These are phyloP conservation scores for Thysanoteuthis rhombus DNA, from an alignment of 2,888 invertebrate genomes.

Conservation along the genomic window DNA sequence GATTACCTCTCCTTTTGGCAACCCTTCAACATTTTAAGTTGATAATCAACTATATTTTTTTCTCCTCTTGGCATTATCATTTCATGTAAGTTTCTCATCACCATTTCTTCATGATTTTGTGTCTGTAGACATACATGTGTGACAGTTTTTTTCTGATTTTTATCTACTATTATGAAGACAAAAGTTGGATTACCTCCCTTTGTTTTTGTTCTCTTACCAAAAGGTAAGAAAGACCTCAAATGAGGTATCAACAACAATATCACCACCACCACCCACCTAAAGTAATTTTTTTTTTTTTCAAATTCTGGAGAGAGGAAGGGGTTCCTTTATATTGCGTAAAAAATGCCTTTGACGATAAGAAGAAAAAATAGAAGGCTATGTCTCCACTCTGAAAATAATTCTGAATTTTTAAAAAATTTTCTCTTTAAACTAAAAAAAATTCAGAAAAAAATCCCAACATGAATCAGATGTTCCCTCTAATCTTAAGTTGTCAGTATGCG, in stretches of 20 bases:
- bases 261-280: background rate
- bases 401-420: too few relatives aligned
- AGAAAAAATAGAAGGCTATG: background rate
- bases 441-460: too few relatives aligned
- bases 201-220: background rate
- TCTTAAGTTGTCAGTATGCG: too few relatives aligned
- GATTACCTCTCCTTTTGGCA: too few relatives aligned
- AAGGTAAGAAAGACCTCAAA: background rate
- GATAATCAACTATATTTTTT: background rate
- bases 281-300: background rate
- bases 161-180: background rate
- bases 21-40: background rate
- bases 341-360: background rate
- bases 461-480: too few relatives aligned
- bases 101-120: background rate
- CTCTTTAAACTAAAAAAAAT: background rate
- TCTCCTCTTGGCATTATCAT: background rate
- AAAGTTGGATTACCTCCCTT: background rate
- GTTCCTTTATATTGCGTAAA: background rate
- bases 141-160: background rate
- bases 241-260: background rate
- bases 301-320: slow-evolving; percentile 12
- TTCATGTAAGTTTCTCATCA: background rate
- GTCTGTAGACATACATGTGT: background rate
- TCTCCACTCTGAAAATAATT: background rate